phyloP scores from a whole-genome alignment of 2,888 invertebrate genomes.

The Aphelenchoides bicaudatus region DNA sequence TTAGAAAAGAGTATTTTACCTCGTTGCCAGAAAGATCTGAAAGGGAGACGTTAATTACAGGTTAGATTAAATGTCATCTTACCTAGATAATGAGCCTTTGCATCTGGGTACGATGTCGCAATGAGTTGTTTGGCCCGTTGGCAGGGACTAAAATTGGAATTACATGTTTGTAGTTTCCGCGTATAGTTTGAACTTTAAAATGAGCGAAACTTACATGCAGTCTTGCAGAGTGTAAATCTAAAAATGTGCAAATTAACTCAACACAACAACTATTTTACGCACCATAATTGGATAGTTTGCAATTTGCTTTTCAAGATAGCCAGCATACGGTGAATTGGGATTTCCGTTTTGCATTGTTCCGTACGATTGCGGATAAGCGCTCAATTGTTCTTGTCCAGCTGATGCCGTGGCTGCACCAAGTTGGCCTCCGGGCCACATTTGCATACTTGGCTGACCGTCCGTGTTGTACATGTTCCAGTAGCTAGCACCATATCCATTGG shows the following conservation, averaged over 20 bases:
- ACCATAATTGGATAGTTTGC: conserved; percentile 33
- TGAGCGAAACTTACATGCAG: too few relatives aligned
- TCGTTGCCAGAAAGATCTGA: conserved; percentile 57
- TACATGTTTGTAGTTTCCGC: not conserved
- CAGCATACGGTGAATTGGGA: conserved; percentile 39
- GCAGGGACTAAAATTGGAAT: conserved; percentile 36
- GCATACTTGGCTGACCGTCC: conserved; percentile 17
- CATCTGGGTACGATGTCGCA: conserved; percentile 53
- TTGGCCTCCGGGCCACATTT: conserved; percentile 14
- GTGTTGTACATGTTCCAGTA: conserved; percentile 16
- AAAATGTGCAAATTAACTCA: conserved; percentile 20
- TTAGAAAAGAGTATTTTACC: too few relatives aligned
- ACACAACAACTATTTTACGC: not conserved
- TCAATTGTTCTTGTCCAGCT: conserved; percentile 9
- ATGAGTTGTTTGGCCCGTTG: conserved; percentile 57
- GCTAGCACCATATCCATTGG: conserved; percentile 2
- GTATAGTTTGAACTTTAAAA: too few relatives aligned
- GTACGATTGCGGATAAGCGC: conserved; percentile 13
- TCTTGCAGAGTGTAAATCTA: conserved; percentile 52
- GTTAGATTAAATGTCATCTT: too few relatives aligned
- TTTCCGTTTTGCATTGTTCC: conserved; percentile 17
- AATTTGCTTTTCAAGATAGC: conserved; percentile 49
- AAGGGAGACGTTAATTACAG: too few relatives aligned
- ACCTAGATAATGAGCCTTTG: conserved; percentile 55
- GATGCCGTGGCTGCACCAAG: not conserved